These are phyloP conservation scores for Diaprepes abbreviatus DNA, from an alignment of 2,888 invertebrate species.

Conservation along the genomic window DNA sequence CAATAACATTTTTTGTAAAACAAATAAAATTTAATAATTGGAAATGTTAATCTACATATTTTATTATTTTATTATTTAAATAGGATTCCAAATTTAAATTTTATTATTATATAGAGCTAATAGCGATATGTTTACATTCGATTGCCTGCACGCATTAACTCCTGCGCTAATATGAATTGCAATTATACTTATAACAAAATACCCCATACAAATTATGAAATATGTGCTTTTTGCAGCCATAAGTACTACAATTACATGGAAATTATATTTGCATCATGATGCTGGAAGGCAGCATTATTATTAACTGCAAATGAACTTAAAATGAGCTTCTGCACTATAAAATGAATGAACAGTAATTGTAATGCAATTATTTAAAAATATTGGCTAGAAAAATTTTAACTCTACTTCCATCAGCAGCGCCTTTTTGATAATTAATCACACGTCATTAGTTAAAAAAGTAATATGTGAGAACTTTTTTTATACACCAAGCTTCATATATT, in stretches of 20 bases:
- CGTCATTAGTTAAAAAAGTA: too few relatives aligned
- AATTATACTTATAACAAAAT: not conserved
- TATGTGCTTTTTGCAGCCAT: conserved; percentile 33
- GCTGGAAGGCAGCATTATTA: conserved; percentile 24
- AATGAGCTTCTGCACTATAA: conserved; percentile 38
- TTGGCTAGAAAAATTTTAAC: too few relatives aligned
- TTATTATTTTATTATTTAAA: too few relatives aligned
- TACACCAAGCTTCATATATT: too few relatives aligned
- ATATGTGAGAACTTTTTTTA: too few relatives aligned
- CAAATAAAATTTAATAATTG: too few relatives aligned
- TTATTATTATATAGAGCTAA: too few relatives aligned
- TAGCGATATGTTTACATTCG: not conserved
- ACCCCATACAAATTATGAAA: conserved; percentile 3
- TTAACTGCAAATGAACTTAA: conserved; percentile 42
- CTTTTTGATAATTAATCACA: too few relatives aligned
- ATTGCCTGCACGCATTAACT: not conserved
- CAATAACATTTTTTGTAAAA: too few relatives aligned
- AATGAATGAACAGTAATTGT: conserved; percentile 30
- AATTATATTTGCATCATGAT: conserved; percentile 44
- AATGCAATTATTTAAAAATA: conserved; percentile 40
- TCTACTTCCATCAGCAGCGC: too few relatives aligned
- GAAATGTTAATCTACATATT: too few relatives aligned
- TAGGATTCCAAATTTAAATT: too few relatives aligned
- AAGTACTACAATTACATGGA: conserved; percentile 25
- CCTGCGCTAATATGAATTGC: not conserved